Evolutionary conservation across 2,113 vertebrate genomes (phyloP), one percentile per base, ranked within the genome.

Genomic region (Solea senegalensis): DNA sequence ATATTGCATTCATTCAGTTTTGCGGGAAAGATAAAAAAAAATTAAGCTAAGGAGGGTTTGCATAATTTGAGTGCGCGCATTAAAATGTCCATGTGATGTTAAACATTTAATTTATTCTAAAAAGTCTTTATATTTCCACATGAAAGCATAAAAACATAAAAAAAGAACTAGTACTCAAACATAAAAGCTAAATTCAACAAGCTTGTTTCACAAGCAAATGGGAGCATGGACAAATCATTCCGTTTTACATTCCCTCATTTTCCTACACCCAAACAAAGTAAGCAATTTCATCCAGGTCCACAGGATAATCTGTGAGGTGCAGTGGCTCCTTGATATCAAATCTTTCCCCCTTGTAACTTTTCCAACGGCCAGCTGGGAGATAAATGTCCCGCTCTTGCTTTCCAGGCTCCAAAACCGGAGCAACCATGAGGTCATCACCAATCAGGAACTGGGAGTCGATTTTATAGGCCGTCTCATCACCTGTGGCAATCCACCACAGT

Each of bases 361-460:
- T 95, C 98, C 98, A 99, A 50, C 93, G 95, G 65, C 98, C 98
- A 0, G 94, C 94, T 0, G 98, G 97, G 55, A 99, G 94, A 80
- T 98, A 99, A 67, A 99, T 95, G 0, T 99, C 97, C 0, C 98
- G 93, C 73, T 97, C 96, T 81, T 97, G 96, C 81, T 98, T 99
- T 44, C 96, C 96, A 0, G 95, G 94, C 86, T 99, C 97, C 86
- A 99, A 91, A 13, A 99, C 96, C 0, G 97, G 98, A 0, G 97
- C 98, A 74, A 99, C 97, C 89, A 99, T 96, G 63, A 99, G 94
- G 28, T 97, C 96, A 81, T 99, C 97, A 12, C 98, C 98, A 0
- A 99, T 98, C 58, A 99, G 94, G 81, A 99, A 99, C 91, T 99
- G 97, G 0, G 97, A 98, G 88, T 99, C 97, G 0, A 97, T 94